phyloP scores from a whole-genome alignment of 92 coral and sea anemone species.

The Siderastrea siderea region DNA sequence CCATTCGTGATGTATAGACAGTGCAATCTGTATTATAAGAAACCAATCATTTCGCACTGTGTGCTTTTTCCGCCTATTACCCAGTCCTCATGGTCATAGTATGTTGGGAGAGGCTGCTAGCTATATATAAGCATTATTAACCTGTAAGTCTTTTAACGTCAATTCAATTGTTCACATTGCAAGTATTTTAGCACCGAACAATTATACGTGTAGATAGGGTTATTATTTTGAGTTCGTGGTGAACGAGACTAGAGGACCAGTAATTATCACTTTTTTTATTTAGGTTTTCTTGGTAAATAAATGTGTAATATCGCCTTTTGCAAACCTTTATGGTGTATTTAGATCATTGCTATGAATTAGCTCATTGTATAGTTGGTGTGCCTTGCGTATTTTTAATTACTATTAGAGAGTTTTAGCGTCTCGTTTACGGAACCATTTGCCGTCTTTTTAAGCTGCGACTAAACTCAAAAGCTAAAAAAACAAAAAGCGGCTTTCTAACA shows the following conservation, averaged over 20 bases:
- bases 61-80: not conserved
- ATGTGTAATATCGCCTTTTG: not conserved
- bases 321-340: not conserved
- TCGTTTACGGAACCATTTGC: not conserved
- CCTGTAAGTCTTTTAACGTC: not conserved
- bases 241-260: not conserved
- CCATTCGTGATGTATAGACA: not conserved
- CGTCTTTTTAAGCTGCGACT: no score
- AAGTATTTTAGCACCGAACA: not conserved
- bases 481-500: no score
- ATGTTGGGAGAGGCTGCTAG: not conserved
- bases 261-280: not conserved
- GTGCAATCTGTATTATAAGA: not conserved
- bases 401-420: not conserved
- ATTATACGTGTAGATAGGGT: not conserved
- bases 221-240: not conserved
- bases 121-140: not conserved
- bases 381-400: not conserved
- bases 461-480: no score
- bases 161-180: not conserved
- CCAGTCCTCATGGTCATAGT: not conserved
- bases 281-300: not conserved
- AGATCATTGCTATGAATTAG: not conserved
- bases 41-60: not conserved
- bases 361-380: not conserved